These are phyloP conservation scores for Orthonevra nobilis DNA, from an alignment of 2,888 invertebrate genomes.

Conservation along the genomic window DNA sequence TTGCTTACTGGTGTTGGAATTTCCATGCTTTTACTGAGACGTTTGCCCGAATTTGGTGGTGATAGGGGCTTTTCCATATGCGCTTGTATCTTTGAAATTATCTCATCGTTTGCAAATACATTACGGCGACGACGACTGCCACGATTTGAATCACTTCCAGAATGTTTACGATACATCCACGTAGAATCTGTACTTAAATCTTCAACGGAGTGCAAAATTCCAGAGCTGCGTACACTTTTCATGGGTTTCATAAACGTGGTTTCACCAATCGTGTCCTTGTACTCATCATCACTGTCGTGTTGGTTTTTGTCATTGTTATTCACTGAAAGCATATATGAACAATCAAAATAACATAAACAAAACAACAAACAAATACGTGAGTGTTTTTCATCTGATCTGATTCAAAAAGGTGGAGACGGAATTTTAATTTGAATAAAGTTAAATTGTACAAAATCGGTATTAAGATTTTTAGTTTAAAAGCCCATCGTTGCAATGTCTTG, in stretches of 20 bases:
- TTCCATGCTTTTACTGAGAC: conserved; percentile 80
- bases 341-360: too few relatives aligned
- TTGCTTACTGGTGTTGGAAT: conserved; percentile 80
- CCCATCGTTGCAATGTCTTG: too few relatives aligned
- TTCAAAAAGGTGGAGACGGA: too few relatives aligned
- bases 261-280: conserved; percentile 82
- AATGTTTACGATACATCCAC: conserved; percentile 84
- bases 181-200: conserved; percentile 88
- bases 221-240: conserved; percentile 86
- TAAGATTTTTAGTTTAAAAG: too few relatives aligned
- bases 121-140: conserved; percentile 79
- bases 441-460: too few relatives aligned
- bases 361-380: too few relatives aligned
- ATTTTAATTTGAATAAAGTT: too few relatives aligned
- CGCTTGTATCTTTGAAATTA: conserved; percentile 78
- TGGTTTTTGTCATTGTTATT: conserved; percentile 71
- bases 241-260: conserved; percentile 82
- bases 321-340: too few relatives aligned
- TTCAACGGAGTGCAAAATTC: conserved; percentile 87
- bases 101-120: conserved; percentile 79
- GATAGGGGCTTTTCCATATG: conserved; percentile 78
- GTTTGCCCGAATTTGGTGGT: conserved; percentile 77
- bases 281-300: conserved; percentile 81
- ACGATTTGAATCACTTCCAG: conserved; percentile 79
- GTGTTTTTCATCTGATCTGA: too few relatives aligned